Conservation (phyloP, 2,888 invertebrate genomes). For the Drosophila siamana region DNA sequence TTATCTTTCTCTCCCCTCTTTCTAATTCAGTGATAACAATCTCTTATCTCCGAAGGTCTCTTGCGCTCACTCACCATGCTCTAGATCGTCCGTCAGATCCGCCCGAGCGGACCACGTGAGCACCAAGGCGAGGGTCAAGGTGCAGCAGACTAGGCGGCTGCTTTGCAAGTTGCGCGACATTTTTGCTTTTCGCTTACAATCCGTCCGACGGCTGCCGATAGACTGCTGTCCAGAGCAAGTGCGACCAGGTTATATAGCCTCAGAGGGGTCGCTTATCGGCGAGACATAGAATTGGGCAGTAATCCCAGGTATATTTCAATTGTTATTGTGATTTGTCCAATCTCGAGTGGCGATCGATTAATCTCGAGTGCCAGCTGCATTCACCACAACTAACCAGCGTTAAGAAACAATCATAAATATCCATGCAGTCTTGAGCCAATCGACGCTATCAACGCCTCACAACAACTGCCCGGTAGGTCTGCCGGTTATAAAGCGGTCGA, state of each 20-base stretch:
- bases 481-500: slow-evolving; percentile 55
- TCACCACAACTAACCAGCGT: not conserved
- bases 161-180: slow-evolving; percentile 36
- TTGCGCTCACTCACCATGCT: slow-evolving; percentile 54
- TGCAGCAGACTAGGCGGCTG: slow-evolving; percentile 19
- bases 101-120: slow-evolving; percentile 16
- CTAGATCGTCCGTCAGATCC: slow-evolving; percentile 58
- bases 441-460: slow-evolving; percentile 33
- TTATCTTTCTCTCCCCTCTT: too few species aligned
- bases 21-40: too few species aligned
- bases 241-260: slow-evolving; percentile 62
- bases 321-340: slow-evolving; percentile 45
- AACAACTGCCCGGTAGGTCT: slow-evolving; percentile 8
- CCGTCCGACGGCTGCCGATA: slow-evolving; percentile 27
- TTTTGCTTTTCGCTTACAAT: slow-evolving; percentile 11
- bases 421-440: not conserved
- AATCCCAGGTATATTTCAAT: slow-evolving; percentile 13
- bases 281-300: not conserved
- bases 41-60: too few species aligned
- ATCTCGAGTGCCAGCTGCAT: slow-evolving; percentile 53
- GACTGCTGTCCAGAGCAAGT: slow-evolving; percentile 44
- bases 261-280: not conserved
- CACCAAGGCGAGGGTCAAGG: slow-evolving; percentile 41
- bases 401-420: slow-evolving; percentile 51
- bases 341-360: slow-evolving; percentile 60